phyloP scores from a whole-genome alignment of 2,888 invertebrate genomes.

The Drosophila falleni region DNA sequence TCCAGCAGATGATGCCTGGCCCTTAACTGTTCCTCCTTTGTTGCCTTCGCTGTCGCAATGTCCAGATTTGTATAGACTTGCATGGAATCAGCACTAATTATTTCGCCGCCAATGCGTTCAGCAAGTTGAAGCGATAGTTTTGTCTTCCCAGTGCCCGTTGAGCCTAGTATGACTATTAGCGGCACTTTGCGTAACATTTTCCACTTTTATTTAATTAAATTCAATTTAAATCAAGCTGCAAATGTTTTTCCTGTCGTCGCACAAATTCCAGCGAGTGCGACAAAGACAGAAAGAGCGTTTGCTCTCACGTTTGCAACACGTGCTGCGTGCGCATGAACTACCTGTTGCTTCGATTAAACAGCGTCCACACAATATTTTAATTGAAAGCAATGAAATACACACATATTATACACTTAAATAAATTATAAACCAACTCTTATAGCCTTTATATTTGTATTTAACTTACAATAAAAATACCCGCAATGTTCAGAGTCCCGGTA shows the following conservation, averaged over 20 bases:
- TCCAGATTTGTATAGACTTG: constrained; percentile 98
- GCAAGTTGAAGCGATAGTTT: constrained; percentile 97
- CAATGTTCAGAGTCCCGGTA: constrained; percentile 3
- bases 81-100: constrained; percentile 99
- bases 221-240: constrained; percentile 31
- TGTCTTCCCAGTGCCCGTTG: constrained; percentile 99
- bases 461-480: constrained; percentile 37
- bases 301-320: constrained; percentile 41
- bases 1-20: constrained; percentile 96
- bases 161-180: constrained; percentile 95
- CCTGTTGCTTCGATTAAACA: constrained; percentile 42
- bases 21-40: constrained; percentile 90
- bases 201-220: constrained; percentile 20
- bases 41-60: constrained; percentile 97
- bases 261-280: background rate
- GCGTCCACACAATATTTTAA: background rate
- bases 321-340: constrained; percentile 31
- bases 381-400: too few species aligned
- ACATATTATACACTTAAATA: background rate
- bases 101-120: constrained; percentile 93
- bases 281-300: constrained; percentile 11
- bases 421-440: background rate
- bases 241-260: constrained; percentile 10
- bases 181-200: constrained; percentile 87
- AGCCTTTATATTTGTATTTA: background rate